Evolutionary conservation across 2,888 invertebrate species (phyloP).

Genomic region (Tiliacea citrago): DNA sequence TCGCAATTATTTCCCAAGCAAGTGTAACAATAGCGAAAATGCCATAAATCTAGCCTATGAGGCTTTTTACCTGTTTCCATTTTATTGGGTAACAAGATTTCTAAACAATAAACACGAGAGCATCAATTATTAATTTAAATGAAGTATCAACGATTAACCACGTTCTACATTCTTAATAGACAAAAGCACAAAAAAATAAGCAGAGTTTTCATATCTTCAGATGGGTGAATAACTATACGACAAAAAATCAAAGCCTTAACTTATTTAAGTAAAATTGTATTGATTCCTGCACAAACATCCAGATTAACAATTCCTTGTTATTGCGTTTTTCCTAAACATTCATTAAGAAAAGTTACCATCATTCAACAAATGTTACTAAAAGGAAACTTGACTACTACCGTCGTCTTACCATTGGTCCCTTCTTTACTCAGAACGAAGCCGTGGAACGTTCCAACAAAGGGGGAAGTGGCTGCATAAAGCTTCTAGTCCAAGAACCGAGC

Average conservation of each 20-base stretch:
- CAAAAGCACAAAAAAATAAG: too few species aligned
- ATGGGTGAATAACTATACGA: background rate
- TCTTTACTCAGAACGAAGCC: background rate
- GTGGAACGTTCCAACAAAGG: background rate
- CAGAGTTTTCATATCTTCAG: background rate
- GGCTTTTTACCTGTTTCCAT: conserved; percentile 24
- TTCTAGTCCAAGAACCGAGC: conserved; percentile 7
- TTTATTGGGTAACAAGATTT: conserved; percentile 25
- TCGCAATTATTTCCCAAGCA: conserved; percentile 51
- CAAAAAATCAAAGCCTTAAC: background rate
- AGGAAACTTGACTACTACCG: background rate
- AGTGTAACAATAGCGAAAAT: conserved; percentile 62
- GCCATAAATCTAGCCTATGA: conserved; percentile 25
- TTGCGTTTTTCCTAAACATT: background rate
- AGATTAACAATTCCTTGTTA: background rate
- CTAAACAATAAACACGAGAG: background rate
- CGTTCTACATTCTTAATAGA: background rate
- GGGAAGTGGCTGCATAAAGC: conserved; percentile 1
- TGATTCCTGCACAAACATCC: too few species aligned
- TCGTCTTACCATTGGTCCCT: background rate
- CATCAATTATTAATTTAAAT: background rate
- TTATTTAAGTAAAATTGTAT: background rate
- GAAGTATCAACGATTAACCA: background rate
- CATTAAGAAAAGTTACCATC: too few species aligned
- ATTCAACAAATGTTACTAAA: background rate